These are phyloP conservation scores for Ictidomys tridecemlineatus DNA, from an alignment of 2,113 vertebrate genomes.

Conservation along the genomic window DNA sequence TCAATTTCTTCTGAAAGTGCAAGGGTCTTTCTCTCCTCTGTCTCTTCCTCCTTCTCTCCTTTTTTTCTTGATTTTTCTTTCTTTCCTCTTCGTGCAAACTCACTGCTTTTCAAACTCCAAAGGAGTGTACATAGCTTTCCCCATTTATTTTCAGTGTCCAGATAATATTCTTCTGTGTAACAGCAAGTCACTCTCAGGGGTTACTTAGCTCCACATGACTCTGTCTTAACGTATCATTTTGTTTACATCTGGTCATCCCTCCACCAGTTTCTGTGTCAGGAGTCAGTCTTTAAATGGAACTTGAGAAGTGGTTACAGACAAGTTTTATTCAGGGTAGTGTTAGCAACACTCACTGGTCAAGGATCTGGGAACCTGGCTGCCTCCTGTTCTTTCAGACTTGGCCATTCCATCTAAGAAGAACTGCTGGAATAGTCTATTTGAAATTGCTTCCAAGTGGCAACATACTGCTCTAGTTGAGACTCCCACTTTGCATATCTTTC, in stretches of 20 bases:
- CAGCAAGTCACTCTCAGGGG: neutral
- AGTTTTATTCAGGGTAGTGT: neutral
- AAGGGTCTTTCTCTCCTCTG: neutral
- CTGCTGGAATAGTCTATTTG: neutral
- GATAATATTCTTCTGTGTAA: neutral
- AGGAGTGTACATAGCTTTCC: neutral
- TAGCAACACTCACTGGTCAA: neutral
- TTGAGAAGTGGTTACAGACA: neutral
- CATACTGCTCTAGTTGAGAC: neutral
- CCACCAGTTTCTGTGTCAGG: neutral
- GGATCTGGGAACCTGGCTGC: neutral
- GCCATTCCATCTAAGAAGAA: neutral
- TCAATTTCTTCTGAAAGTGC: conserved; percentile 36
- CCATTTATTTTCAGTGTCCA: neutral
- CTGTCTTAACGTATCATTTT: conserved; percentile 7
- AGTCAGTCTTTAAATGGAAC: neutral
- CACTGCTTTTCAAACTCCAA: neutral
- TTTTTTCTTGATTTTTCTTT: neutral
- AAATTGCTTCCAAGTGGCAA: conserved; percentile 13
- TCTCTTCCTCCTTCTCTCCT: neutral
- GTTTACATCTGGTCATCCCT: neutral
- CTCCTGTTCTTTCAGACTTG: neutral
- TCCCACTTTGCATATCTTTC: neutral
- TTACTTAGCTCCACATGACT: neutral
- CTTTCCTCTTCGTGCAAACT: neutral